Base-by-base conservation (phyloP, 1,140 invertebrate species). In the Aphidius ervi region DNA sequence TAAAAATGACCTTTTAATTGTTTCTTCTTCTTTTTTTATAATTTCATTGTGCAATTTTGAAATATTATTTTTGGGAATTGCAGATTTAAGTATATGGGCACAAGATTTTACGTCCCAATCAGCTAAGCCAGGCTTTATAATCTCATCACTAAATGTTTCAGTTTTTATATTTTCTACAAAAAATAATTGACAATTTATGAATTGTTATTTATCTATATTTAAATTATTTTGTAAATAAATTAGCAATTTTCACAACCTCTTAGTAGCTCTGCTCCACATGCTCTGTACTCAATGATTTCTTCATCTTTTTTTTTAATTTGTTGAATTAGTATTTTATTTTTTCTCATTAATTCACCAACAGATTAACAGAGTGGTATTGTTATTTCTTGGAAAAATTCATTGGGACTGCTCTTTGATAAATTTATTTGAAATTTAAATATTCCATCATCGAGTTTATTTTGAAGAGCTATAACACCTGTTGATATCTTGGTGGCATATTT, bases 251-350 rank as follows among this genome's bases (percentile, higher is more conserved):
- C 16, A 23, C 47, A 58, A 77, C 77, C 72, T 67, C 72, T 65
- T 39, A 72, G 68, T 46, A 79, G 63, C 61, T 72, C 47, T 16
- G 71, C 72, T 23, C 75, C 77, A 64, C 68, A 65, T 5, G 71
- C 67, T 70, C 72, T 78, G 46, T 79, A 78, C 42, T 77, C 77
- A 5, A 58, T 8, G 56, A 79, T 77, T 64, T 78, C 76, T 20
- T 63, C 53, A 60, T 79, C 75, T 37, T 79, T 78, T 6, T 54
- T 70, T n/a, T 70, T 71, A 9, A 77, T 56, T 31, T 76, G 57
- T 54, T 75, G 65, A 42, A 71, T 48, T 39, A 79, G 65, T 43
- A 59, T 56, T 6, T 66, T 56, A 16, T 73, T 63, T 59, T 62
- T 70, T 5, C 65, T 54, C 46, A 58, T n/a, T 5, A 76, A 39